Evolutionary conservation across 2,797 vertebrate species (phyloP), one percentile per base, ranked within the genome.

Genomic region (Pangasius larnaudii): DNA sequence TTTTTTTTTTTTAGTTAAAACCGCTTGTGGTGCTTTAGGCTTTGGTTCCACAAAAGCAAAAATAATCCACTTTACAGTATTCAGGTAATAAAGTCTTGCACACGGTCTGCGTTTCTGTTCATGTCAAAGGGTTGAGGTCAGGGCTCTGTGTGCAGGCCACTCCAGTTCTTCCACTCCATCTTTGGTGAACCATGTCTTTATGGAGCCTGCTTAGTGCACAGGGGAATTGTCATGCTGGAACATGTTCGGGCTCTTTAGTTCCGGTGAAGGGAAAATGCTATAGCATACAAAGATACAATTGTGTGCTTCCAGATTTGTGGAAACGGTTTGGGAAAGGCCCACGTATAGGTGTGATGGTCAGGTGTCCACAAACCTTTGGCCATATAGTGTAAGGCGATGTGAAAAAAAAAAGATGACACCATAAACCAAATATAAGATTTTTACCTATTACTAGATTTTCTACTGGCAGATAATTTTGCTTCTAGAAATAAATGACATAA

Each of bases 11-110:
- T 36, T 18, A 22, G 1, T 42, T 42, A 72, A 27, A 49, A 46
- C 4, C 3, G 10, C 11, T 49, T 75, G 71, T 74, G 24, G 24
- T 27, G 36, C 42, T 51, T 51, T 16, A 51, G 16, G 18, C n/a
- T 78, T 30, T 30, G 27, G 74, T n/a, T 14, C 7, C 36, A 42
- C 39, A 46, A n/a, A 42, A 46, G n/a, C 8, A 61, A 81, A 81
- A 61, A n/a, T 16, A 63, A 82, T 61, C 22, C 58, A 61, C 19
- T 81, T 81, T 59, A 39, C 36, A 81, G 56, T 33, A 81, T 39
- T 42, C 10, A 5, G 27, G 27, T 11, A 5, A 18, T 14, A 46
- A 18, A 7, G 7, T 16, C 36, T 49, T 63, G 39, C 6, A 19
- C 39, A 30, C 0, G 1, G 24, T 27, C 33, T 39, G 36, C 27